Evolutionary conservation across 2,888 invertebrate species (phyloP).

Genomic region (Monopis laevigella): DNA sequence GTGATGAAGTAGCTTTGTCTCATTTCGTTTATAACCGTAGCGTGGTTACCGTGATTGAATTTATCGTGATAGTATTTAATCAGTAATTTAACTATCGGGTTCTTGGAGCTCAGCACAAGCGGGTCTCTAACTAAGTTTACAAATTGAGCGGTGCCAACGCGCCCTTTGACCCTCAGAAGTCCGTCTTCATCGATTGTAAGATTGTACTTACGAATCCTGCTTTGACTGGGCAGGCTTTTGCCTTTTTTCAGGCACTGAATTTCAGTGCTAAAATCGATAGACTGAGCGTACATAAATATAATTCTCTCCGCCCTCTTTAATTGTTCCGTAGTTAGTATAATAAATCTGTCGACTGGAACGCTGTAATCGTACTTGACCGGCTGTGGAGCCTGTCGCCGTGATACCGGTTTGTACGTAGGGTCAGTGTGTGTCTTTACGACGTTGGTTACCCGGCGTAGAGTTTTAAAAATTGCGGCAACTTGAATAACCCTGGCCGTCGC

Average conservation of each 20-base stretch:
- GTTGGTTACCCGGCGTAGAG: too few relatives aligned
- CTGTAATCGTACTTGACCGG: background rate
- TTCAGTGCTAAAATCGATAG: background rate
- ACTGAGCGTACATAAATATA: constrained; percentile 4
- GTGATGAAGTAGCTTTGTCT: constrained; percentile 22
- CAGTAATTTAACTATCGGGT: constrained; percentile 14
- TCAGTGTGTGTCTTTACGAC: too few relatives aligned
- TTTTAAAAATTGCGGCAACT: too few relatives aligned
- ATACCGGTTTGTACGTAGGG: background rate
- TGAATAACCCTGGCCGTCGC: too few relatives aligned
- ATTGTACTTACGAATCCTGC: background rate
- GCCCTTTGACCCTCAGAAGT: background rate
- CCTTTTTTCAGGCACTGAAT: background rate
- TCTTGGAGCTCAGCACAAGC: constrained; percentile 15
- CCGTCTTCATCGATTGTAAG: constrained; percentile 1
- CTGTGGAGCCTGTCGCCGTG: background rate
- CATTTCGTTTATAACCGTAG: constrained; percentile 20
- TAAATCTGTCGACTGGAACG: too few relatives aligned
- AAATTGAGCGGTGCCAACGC: background rate
- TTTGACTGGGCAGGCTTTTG: background rate
- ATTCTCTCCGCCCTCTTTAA: background rate
- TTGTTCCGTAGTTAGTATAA: background rate
- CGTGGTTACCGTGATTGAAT: constrained; percentile 17
- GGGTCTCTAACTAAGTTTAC: background rate
- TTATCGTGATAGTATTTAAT: constrained; percentile 17